Conservation (phyloP, 1,140 invertebrate genomes). For the Drosophila triauraria region DNA sequence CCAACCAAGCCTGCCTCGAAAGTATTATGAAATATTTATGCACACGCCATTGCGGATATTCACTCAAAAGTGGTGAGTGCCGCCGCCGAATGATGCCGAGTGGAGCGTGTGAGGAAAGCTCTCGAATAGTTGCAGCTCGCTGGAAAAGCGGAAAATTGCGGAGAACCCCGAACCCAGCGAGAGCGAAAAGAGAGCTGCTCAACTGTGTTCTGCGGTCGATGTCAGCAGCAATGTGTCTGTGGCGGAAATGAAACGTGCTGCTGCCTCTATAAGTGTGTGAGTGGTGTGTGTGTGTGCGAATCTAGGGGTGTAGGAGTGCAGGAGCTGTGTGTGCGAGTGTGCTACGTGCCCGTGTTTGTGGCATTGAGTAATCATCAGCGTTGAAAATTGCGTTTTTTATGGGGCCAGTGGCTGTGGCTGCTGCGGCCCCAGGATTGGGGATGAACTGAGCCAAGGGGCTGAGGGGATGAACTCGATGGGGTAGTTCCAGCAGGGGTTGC, state of each 20-base stretch:
- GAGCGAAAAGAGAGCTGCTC: constrained; percentile 40
- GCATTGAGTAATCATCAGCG: constrained; percentile 83
- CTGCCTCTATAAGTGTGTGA: constrained; percentile 12
- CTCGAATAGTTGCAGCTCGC: constrained; percentile 35
- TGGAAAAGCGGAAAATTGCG: constrained; percentile 20
- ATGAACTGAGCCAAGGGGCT: constrained; percentile 18
- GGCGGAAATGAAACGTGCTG: constrained; percentile 76
- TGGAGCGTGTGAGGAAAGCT: constrained; percentile 41
- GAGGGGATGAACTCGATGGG: constrained; percentile 27
- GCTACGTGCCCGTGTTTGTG: constrained; percentile 69
- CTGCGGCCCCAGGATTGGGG: constrained; percentile 34
- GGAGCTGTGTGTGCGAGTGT: constrained; percentile 16
- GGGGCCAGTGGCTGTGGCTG: constrained; percentile 45
- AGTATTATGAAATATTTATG: constrained; percentile 81
- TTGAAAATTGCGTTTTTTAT: constrained; percentile 84
- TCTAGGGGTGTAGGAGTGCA: constrained; percentile 9
- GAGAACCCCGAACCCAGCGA: constrained; percentile 47
- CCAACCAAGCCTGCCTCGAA: constrained; percentile 9
- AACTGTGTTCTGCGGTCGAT: constrained; percentile 44
- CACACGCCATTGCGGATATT: constrained; percentile 75
- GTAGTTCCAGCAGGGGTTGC: not conserved
- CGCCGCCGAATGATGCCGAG: constrained; percentile 27
- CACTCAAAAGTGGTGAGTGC: constrained; percentile 46
- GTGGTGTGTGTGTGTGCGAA: constrained; percentile 5
- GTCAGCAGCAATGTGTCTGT: constrained; percentile 65